Evolutionary conservation across 2,888 invertebrate species (phyloP).

Genomic region (Lasius fuliginosus): DNA sequence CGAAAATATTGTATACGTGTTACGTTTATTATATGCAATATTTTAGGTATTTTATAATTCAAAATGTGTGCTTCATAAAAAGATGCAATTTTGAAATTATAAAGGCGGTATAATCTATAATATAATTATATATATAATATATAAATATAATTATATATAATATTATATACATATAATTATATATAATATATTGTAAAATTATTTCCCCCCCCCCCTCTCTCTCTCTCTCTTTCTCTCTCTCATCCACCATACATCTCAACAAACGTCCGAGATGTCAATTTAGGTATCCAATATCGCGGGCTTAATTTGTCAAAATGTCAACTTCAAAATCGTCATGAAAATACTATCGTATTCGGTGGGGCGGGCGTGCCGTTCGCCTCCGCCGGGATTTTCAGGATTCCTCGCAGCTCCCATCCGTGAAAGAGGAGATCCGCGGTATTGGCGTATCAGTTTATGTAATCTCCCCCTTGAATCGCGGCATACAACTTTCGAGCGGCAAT

Average conservation of each 20-base stretch:
- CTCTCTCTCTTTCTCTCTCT: too few relatives aligned
- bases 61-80: not conserved
- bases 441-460: conserved; percentile 56
- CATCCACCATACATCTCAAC: not conserved
- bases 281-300: not conserved
- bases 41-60: not conserved
- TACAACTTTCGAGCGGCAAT: conserved; percentile 53
- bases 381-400: conserved; percentile 11
- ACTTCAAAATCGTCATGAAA: conserved; percentile 23
- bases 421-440: conserved; percentile 16
- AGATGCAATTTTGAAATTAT: not conserved
- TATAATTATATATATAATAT: too few relatives aligned
- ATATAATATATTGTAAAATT: too few relatives aligned
- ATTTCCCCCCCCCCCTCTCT: too few relatives aligned
- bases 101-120: not conserved
- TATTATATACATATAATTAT: too few relatives aligned
- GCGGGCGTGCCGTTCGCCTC: not conserved
- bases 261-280: not conserved
- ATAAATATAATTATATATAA: not conserved
- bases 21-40: not conserved
- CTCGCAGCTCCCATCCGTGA: not conserved
- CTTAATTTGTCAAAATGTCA: not conserved
- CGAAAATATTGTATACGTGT: not conserved
- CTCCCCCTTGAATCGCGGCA: conserved; percentile 50
- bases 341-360: not conserved